A percentile compares a stretch with the other conserved stretches of the same genome.
Conservation (phyloP, 2,888 invertebrate species). For the Epinotia ramella region DNA sequence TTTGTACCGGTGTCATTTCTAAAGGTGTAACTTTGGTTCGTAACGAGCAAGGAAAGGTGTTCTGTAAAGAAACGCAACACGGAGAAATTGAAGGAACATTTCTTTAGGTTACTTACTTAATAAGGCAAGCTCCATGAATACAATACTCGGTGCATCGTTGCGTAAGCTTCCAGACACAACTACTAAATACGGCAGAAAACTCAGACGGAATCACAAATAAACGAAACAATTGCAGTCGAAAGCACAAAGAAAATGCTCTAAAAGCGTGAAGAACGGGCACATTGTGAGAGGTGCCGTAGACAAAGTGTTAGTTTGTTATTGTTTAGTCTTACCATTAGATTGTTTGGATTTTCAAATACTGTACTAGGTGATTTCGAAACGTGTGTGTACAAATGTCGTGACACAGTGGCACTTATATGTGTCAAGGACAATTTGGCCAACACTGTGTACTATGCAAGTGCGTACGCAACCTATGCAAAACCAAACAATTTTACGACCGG, state of each 20-base stretch:
- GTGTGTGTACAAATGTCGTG: conserved; percentile 31
- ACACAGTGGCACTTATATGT: conserved; percentile 25
- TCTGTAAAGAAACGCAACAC: not conserved
- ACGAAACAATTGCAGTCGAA: conserved; percentile 54
- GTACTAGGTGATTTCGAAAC: conserved; percentile 34
- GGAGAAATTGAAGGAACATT: conserved; percentile 1
- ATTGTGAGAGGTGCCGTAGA: conserved; percentile 54
- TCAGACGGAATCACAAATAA: conserved; percentile 46
- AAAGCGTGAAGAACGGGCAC: conserved; percentile 57
- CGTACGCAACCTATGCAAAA: conserved; percentile 35
- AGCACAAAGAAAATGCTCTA: conserved; percentile 55
- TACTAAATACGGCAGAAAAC: conserved; percentile 38
- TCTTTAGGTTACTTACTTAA: conserved; percentile 11
- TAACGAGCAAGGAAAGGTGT: not conserved
- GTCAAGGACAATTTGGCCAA: conserved; percentile 38
- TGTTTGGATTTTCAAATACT: conserved; percentile 39
- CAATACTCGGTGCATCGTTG: conserved; percentile 24
- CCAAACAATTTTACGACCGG: conserved; percentile 17
- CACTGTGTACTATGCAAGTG: conserved; percentile 18
- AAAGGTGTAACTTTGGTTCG: not conserved
- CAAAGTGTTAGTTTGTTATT: conserved; percentile 50
- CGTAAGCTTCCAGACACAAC: conserved; percentile 25
- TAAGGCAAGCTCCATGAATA: conserved; percentile 17
- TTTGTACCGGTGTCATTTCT: not conserved
- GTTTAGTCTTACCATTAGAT: conserved; percentile 44